Evolutionary conservation across 35 echinoderm and acorn worm genomes (phyloP).

Genomic region (Apostichopus californicus): DNA sequence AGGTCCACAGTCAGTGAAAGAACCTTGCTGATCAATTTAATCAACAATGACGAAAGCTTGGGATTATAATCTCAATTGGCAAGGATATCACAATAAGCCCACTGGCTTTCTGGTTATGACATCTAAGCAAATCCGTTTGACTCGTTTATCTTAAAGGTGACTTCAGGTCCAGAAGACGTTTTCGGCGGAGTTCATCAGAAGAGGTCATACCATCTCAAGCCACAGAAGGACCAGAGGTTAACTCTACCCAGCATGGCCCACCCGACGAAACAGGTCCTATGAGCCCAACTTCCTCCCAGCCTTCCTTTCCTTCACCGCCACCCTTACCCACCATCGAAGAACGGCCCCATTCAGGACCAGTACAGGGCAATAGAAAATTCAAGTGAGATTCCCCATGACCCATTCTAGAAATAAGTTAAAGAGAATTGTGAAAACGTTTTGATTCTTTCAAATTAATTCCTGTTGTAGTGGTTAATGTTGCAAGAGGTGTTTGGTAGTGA

Average conservation of each 20-base stretch:
- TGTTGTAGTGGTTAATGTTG: neutral
- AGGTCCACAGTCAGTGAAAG: too few relatives aligned
- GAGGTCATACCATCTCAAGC: constrained; percentile 23
- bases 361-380: constrained; percentile 75
- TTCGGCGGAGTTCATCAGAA: constrained; percentile 63
- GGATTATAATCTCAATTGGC: too few relatives aligned
- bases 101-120: too few relatives aligned
- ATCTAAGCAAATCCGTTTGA: too few relatives aligned
- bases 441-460: too few relatives aligned
- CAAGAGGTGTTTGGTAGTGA: too few relatives aligned
- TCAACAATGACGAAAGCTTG: too few relatives aligned
- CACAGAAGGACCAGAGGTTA: neutral
- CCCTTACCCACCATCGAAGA: constrained; percentile 59
- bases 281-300: constrained; percentile 34
- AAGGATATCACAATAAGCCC: too few relatives aligned
- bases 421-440: too few relatives aligned
- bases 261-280: constrained; percentile 64
- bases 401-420: too few relatives aligned
- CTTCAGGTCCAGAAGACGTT: constrained; percentile 55
- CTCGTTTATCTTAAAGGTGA: constrained; percentile 7
- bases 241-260: constrained; percentile 16
- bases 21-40: too few relatives aligned
- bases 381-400: constrained; percentile 57
- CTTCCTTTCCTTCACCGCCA: constrained; percentile 49
- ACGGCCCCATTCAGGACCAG: constrained; percentile 91